Evolutionary conservation across 2,888 invertebrate species (phyloP), one percentile per base, ranked within the genome.

Genomic region (Philhelius pedissequus): DNA sequence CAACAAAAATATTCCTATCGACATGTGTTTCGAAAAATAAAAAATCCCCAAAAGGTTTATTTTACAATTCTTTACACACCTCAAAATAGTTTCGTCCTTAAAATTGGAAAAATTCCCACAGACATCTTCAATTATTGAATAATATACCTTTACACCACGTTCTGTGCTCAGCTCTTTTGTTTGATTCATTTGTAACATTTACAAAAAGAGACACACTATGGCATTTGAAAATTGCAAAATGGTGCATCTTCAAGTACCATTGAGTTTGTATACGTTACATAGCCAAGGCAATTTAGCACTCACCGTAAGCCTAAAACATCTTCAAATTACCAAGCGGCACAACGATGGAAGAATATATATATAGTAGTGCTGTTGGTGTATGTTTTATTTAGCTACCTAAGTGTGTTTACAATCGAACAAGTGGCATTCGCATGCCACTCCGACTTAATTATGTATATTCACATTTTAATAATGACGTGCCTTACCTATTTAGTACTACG

Each of bases 91-190:
- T 56, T 66, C 25, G 54, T 78, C 78, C 73, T 77, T 40, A 52
- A 50, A 70, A 56, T 64, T 56, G 25, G n/a, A 27, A 70, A 75
- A 62, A 78, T 83, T 83, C 83, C 79, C 83, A 79, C 74, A 79
- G 22, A n/a, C n/a, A 22, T 68, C 73, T 58, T 32, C 38, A 64
- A 56, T 45, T 76, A 64, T 52, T n/a, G 2, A 43, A 5, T 22
- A 5, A 11, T 20, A 20, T 11, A 11, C 18, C 18, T 0, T 20
- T 1, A 20, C 6, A 69, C 2, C 32, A n/a, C 64, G 54, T 48
- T 69, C 18, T 40, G 30, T 43, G 11, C 35, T 66, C 74, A 58
- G 52, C 18, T 79, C 79, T 58, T 75, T 83, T 83, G 83, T 78
- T 45, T 74, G 40, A 50, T 52, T 22, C 6, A 38, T 56, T n/a